phyloP scores from a whole-genome alignment of 2,888 invertebrate species.

The Poecilobothrus nobilitatus region DNA sequence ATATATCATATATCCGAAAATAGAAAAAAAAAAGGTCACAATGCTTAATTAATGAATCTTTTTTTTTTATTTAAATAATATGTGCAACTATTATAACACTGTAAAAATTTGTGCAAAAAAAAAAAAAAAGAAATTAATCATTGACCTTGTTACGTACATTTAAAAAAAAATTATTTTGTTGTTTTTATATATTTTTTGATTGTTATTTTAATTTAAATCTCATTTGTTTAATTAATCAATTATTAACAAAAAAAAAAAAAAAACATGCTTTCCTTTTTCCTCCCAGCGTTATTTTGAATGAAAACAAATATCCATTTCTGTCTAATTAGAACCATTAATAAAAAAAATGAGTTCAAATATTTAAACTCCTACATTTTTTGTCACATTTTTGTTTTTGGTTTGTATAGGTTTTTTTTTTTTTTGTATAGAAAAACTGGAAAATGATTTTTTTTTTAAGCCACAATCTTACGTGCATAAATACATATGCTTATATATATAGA shows the following conservation, averaged over 20 bases:
- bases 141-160: neutral
- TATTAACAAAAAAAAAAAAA: neutral
- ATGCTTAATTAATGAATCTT: too few species aligned
- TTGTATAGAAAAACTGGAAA: neutral
- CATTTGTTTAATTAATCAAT: constrained; percentile 4
- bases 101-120: neutral
- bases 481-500: neutral
- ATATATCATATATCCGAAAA: too few species aligned
- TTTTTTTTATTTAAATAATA: too few species aligned
- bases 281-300: neutral
- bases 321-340: neutral
- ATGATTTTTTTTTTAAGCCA: too few species aligned
- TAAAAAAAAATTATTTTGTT: neutral
- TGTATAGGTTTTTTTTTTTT: neutral
- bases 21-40: too few species aligned
- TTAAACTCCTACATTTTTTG: constrained; percentile 5
- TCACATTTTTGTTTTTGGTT: neutral
- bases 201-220: neutral
- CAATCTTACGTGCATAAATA: neutral
- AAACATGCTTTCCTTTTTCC: too few species aligned
- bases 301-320: neutral
- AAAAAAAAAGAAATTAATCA: neutral
- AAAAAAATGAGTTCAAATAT: neutral
- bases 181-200: neutral
- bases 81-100: too few species aligned